These are phyloP conservation scores for Sesia apiformis DNA, from an alignment of 2,888 invertebrate genomes.

Conservation along the genomic window DNA sequence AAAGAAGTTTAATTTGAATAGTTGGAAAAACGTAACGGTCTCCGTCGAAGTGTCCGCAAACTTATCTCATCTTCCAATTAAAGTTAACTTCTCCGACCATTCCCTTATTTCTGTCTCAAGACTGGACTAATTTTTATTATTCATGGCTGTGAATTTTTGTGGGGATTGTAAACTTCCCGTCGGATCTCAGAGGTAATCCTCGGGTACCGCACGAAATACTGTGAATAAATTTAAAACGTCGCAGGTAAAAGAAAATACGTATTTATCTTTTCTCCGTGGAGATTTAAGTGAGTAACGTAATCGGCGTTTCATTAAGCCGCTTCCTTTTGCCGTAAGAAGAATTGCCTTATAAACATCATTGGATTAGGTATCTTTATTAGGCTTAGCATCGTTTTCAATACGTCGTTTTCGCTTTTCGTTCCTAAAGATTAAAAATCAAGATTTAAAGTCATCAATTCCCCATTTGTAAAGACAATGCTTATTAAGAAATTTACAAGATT, in stretches of 20 bases:
- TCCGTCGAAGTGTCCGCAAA: conserved; percentile 1
- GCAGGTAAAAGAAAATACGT: conserved; percentile 17
- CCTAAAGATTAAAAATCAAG: too few relatives aligned
- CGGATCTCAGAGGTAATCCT: conserved; percentile 23
- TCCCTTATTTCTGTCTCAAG: neutral
- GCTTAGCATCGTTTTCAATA: neutral
- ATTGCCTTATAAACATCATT: neutral
- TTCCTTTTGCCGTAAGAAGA: conserved; percentile 2
- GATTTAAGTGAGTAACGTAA: conserved; percentile 15
- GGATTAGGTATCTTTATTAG: neutral
- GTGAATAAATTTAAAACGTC: conserved; percentile 29
- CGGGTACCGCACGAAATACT: conserved; percentile 32
- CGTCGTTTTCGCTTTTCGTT: too few relatives aligned
- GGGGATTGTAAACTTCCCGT: conserved; percentile 20
- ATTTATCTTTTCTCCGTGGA: conserved; percentile 19
- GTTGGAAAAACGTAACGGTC: neutral
- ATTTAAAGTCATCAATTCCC: too few relatives aligned
- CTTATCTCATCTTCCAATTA: conserved; percentile 11
- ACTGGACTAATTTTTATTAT: conserved; percentile 34
- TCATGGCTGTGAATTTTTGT: conserved; percentile 36
- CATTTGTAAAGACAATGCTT: too few relatives aligned
- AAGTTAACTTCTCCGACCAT: neutral
- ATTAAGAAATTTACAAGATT: too few relatives aligned
- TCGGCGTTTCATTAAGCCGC: conserved; percentile 7
- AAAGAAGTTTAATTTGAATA: neutral